Percentiles rank a stretch among this genome's conserved stretches.
Evolutionary conservation across 1,140 invertebrate species (phyloP).

Genomic region (Heliconius eleuchia): DNA sequence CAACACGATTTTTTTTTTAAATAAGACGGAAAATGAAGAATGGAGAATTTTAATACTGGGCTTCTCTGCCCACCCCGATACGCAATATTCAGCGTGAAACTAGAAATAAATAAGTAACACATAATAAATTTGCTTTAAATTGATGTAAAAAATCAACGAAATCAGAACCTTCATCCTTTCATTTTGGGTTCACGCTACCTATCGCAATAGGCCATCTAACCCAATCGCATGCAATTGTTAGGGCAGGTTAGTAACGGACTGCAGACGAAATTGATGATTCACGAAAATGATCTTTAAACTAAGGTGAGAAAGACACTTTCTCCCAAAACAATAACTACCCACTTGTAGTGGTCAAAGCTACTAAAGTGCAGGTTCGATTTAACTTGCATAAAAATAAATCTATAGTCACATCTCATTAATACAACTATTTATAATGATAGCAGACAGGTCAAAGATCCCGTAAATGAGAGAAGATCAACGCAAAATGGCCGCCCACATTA

Average conservation of each 20-base stretch:
- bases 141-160: background rate
- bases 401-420: background rate
- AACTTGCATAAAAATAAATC: background rate
- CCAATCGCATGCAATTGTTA: slow-evolving; percentile 29
- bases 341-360: background rate
- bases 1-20: no score
- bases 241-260: slow-evolving; percentile 36
- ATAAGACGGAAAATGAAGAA: no score
- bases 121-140: background rate
- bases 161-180: slow-evolving; percentile 17
- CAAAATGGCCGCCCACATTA: slow-evolving; percentile 38
- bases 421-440: slow-evolving; percentile 1
- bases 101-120: no score
- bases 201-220: slow-evolving; percentile 19
- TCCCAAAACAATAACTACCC: background rate
- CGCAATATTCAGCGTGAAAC: no score
- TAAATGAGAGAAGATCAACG: slow-evolving; percentile 18
- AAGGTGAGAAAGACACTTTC: background rate
- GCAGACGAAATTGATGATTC: slow-evolving; percentile 6
- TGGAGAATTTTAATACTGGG: no score
- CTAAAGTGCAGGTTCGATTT: slow-evolving; percentile 19
- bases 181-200: slow-evolving; percentile 16
- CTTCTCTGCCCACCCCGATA: no score
- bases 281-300: slow-evolving; percentile 19
- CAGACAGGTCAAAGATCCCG: slow-evolving; percentile 11